Base-by-base conservation (phyloP, 1,140 invertebrate genomes). In the Drosophila parabipectinata region DNA sequence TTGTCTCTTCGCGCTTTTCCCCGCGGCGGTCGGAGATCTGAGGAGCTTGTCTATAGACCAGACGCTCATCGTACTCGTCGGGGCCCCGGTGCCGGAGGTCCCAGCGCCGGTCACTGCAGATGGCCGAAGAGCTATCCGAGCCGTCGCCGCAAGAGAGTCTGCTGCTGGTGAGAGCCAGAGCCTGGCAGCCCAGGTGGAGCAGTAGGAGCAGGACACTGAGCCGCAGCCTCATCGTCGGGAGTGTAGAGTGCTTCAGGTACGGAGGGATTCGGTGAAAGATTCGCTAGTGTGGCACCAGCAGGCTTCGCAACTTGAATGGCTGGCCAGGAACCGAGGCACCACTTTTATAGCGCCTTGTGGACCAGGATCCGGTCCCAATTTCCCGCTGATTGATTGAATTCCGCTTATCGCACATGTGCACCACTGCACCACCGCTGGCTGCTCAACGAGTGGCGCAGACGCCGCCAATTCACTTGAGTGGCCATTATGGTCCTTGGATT, bases 361-460 rank as follows among this genome's bases (percentile, higher is more conserved):
- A 72, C 53, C 61, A 72, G 18, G 44, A 3, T 34, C 8, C 12
- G 69, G 44, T 72, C 28, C 56, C 68, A 85, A 85, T 89, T 89
- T 89, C 21, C 51, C 15, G 54, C 32, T 90, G 83, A 91, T 90
- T 91, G 81, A 91, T 91, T 91, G 69, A 79, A 87, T 91, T 91
- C 66, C 55, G 69, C 88, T 91, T 91, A 91, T 91, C 90, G 87
- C 87, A 90, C 80, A 89, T 91, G 90, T 87, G 88, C 90, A 91
- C 90, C 81, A 90, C 45, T 83, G 87, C 75, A 61, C 69, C 44
- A 55, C 15, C 47, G 47, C 48, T 47, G 37, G 30, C 15, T 41
- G n/a, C 10, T 44, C 41, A 44, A 7, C 7, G n/a, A 18, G 4
- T 18, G 51, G 56, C 51, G 53, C 53, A 58, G 57, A 73, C 77